phyloP scores from a whole-genome alignment of 2,113 vertebrate species.

The Protomyctophum bolini region DNA sequence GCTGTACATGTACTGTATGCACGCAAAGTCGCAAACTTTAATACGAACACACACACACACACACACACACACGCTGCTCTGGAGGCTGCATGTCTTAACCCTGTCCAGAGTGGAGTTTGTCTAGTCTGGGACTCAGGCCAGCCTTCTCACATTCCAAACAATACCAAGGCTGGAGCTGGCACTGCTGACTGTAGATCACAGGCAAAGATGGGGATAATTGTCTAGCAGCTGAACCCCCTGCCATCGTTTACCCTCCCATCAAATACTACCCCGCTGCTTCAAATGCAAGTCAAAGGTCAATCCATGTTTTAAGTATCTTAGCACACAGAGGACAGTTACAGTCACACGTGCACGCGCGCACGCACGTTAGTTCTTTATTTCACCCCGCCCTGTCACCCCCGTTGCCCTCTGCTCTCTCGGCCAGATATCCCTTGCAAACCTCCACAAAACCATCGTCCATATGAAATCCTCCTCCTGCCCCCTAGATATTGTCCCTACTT shows the following conservation, averaged over 20 bases:
- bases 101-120: constrained; percentile 47
- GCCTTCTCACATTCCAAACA: constrained; percentile 61
- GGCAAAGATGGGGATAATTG: constrained; percentile 30
- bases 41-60: constrained; percentile 7
- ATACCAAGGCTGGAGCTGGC: constrained; percentile 50
- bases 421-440: too few relatives aligned
- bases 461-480: too few relatives aligned
- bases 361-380: too few relatives aligned
- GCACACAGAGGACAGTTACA: neutral
- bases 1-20: neutral
- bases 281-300: constrained; percentile 40
- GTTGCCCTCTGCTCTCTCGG: too few relatives aligned
- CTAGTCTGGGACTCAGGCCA: constrained; percentile 54
- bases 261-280: constrained; percentile 13
- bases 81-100: constrained; percentile 35
- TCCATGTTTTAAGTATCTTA: constrained; percentile 7
- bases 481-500: too few relatives aligned
- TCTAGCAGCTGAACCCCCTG: constrained; percentile 9
- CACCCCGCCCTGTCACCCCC: too few relatives aligned
- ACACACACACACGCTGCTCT: constrained; percentile 2
- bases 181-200: constrained; percentile 33
- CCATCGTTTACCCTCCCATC: neutral
- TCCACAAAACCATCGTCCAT: too few relatives aligned
- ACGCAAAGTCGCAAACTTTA: too few relatives aligned
- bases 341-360: neutral